These are phyloP conservation scores for Tupiocoris notatus DNA, from an alignment of 2,888 invertebrate species.

Conservation along the genomic window DNA sequence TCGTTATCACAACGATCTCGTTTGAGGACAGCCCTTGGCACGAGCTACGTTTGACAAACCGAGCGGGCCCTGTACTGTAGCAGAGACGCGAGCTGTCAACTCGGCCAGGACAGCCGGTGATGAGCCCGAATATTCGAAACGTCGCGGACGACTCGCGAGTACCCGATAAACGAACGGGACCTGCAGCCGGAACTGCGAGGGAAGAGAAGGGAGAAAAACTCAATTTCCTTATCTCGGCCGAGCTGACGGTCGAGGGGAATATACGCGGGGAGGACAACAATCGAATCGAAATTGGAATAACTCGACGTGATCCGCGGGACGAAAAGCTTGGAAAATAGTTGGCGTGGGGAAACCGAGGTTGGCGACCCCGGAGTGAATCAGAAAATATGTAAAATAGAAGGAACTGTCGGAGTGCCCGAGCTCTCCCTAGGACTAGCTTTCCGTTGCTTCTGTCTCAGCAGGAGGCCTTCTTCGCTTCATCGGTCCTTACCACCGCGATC, in stretches of 20 bases:
- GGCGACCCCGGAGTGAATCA: not conserved
- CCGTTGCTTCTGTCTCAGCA: no score
- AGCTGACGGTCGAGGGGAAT: not conserved
- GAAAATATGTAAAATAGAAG: not conserved
- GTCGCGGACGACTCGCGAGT: no score
- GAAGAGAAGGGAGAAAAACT: slow-evolving; percentile 36
- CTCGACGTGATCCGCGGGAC: slow-evolving; percentile 31
- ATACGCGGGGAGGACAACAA: slow-evolving; percentile 20
- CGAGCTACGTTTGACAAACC: no score
- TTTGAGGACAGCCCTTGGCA: no score
- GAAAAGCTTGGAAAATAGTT: slow-evolving; percentile 16
- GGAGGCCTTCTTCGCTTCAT: no score
- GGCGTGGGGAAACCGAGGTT: not conserved
- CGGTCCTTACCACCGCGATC: no score
- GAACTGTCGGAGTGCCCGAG: no score
- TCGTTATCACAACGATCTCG: no score
- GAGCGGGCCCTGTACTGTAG: no score
- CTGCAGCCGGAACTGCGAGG: slow-evolving; percentile 7
- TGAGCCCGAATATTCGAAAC: not conserved
- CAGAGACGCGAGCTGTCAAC: not conserved
- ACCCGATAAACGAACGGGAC: not conserved
- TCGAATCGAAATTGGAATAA: slow-evolving; percentile 43
- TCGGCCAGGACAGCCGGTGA: not conserved
- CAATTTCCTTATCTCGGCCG: slow-evolving; percentile 32
- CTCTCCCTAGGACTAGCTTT: no score